These are phyloP conservation scores for Barnardius zonarius DNA, from an alignment of 2,113 vertebrate genomes.

Conservation along the genomic window DNA sequence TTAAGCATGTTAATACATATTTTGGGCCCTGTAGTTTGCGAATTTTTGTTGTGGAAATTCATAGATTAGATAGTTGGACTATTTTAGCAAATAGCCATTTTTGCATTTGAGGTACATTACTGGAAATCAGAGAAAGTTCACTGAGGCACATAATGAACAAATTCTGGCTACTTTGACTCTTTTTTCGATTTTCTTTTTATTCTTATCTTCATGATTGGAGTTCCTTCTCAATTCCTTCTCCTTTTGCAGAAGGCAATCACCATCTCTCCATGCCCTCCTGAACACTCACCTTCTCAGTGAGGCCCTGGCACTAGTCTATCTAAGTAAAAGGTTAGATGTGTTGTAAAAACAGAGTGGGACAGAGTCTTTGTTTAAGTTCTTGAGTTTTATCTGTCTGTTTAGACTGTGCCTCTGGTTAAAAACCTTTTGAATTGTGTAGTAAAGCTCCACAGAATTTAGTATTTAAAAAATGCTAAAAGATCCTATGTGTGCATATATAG, in stretches of 20 bases:
- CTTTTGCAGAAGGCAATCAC: not conserved
- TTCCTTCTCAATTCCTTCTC: not conserved
- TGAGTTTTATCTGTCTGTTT: not conserved
- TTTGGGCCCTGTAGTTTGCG: not conserved
- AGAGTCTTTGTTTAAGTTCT: not conserved
- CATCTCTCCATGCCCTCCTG: not conserved
- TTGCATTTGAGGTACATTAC: not conserved
- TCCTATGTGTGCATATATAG: not conserved
- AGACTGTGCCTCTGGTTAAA: not conserved
- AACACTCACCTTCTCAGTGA: not conserved
- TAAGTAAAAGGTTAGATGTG: not conserved
- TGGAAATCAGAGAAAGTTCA: not conserved
- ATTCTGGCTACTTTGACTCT: not conserved
- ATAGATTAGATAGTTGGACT: not conserved
- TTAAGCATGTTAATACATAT: not conserved
- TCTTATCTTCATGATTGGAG: slow-evolving; percentile 4
- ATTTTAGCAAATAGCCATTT: not conserved
- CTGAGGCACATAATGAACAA: not conserved
- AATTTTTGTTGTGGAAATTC: not conserved
- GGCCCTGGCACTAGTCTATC: not conserved
- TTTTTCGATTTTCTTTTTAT: slow-evolving; percentile 2
- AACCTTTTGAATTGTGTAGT: not conserved
- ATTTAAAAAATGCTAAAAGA: not conserved
- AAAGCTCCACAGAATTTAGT: not conserved
- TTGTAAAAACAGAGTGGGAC: not conserved